Conservation (phyloP, 2,113 vertebrate species). For the Plotosus lineatus region DNA sequence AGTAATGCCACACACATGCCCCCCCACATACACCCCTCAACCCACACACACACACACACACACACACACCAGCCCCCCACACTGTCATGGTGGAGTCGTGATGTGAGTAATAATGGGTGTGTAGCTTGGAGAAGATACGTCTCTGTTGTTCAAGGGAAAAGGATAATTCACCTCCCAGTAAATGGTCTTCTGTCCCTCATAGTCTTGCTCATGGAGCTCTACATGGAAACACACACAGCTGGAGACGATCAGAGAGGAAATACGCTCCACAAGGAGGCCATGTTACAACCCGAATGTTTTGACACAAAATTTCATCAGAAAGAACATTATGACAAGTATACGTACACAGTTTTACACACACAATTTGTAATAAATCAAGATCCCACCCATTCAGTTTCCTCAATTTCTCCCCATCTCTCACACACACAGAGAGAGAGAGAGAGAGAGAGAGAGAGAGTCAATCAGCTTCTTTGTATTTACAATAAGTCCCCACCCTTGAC, state of each 20-base stretch:
- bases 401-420: no score
- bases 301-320: not conserved
- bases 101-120: not conserved
- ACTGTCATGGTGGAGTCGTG: not conserved
- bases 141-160: slow-evolving; percentile 86
- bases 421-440: slow-evolving; percentile 1
- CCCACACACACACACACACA: not conserved
- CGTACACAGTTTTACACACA: not conserved
- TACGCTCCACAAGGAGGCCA: not conserved
- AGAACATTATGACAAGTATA: not conserved
- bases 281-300: not conserved
- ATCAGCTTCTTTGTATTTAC: slow-evolving; percentile 27
- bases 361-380: no score
- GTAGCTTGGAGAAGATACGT: slow-evolving; percentile 89
- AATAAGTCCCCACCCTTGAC: slow-evolving; percentile 23
- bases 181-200: slow-evolving; percentile 72
- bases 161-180: slow-evolving; percentile 96
- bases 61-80: not conserved
- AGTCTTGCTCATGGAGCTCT: slow-evolving; percentile 76
- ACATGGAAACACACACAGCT: slow-evolving; percentile 16
- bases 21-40: not conserved
- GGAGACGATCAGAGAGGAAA: slow-evolving; percentile 18
- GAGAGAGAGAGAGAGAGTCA: not conserved
- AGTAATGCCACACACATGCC: not conserved
- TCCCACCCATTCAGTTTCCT: no score